Conservation (phyloP, 2,797 vertebrate species). For the Eurystomus glaucurus region DNA sequence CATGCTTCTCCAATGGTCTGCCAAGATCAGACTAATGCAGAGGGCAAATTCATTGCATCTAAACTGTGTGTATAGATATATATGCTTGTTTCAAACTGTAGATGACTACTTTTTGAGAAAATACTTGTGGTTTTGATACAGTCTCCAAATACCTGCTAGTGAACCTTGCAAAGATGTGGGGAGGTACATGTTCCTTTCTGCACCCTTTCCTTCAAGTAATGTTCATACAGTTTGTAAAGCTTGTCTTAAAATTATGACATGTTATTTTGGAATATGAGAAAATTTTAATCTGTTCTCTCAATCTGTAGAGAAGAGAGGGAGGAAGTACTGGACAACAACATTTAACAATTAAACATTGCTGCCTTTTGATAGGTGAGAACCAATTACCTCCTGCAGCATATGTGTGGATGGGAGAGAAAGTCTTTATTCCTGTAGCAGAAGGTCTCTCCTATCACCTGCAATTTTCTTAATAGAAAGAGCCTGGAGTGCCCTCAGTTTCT, state of each 20-base stretch:
- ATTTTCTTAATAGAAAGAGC: not conserved
- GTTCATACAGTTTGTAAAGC: not conserved
- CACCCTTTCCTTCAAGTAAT: not conserved
- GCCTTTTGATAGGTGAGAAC: not conserved
- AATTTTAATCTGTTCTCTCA: not conserved
- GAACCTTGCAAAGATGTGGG: not conserved
- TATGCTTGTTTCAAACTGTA: not conserved
- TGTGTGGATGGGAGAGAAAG: not conserved
- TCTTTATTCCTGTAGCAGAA: not conserved
- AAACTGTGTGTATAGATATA: rapidly evolving
- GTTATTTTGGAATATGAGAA: not conserved
- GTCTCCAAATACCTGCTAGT: not conserved
- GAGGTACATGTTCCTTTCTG: not conserved
- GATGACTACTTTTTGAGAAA: not conserved
- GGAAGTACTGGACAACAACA: not conserved
- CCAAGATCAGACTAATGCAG: not conserved
- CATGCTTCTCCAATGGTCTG: not conserved
- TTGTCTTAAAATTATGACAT: not conserved
- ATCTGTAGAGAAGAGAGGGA: not conserved
- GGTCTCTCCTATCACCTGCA: not conserved
- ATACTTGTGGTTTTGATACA: not conserved
- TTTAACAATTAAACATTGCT: rapidly evolving
- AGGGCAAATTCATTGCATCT: not conserved
- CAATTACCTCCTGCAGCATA: not conserved
- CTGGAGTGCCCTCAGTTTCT: rapidly evolving